These are phyloP conservation scores for Corythoichthys intestinalis DNA, from an alignment of 2,113 vertebrate species.

Conservation along the genomic window DNA sequence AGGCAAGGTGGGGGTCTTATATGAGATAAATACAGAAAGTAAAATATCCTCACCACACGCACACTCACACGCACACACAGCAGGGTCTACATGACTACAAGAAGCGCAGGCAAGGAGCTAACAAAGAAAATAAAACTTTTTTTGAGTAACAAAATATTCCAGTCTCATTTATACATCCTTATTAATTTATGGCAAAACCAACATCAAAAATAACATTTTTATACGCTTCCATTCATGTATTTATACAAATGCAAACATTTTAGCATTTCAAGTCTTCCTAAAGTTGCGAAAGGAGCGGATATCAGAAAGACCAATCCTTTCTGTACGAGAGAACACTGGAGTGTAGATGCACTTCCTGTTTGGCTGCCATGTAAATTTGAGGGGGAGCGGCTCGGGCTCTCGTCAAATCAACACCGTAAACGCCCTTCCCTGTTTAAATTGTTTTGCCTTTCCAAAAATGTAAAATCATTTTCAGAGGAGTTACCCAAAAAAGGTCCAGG, in stretches of 20 bases:
- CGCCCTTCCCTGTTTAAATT: background rate
- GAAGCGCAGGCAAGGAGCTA: background rate
- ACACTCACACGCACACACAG: conserved; percentile 5
- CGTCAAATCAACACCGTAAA: conserved; percentile 66
- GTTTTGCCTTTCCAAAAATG: background rate
- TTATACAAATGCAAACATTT: conserved; percentile 66
- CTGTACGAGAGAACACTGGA: conserved; percentile 33
- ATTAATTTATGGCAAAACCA: conserved; percentile 67
- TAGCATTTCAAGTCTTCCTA: conserved; percentile 70
- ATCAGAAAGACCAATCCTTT: conserved; percentile 26
- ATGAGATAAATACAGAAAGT: background rate
- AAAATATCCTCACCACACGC: conserved; percentile 3
- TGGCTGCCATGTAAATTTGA: background rate
- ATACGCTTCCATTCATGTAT: conserved; percentile 44
- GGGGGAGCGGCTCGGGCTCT: conserved; percentile 23
- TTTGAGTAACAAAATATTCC: conserved; percentile 14
- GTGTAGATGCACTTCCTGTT: conserved; percentile 24
- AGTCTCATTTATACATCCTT: conserved; percentile 64
- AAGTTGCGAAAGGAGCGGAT: conserved; percentile 29
- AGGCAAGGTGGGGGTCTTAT: conserved; percentile 5
- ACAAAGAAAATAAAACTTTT: background rate
- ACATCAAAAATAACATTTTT: conserved; percentile 49
- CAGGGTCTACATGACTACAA: background rate
- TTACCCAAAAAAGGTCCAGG: conserved; percentile 47
- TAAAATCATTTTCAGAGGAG: conserved; percentile 17